phyloP scores from a whole-genome alignment of 2,888 invertebrate species.

The Pegoplata infirma region DNA sequence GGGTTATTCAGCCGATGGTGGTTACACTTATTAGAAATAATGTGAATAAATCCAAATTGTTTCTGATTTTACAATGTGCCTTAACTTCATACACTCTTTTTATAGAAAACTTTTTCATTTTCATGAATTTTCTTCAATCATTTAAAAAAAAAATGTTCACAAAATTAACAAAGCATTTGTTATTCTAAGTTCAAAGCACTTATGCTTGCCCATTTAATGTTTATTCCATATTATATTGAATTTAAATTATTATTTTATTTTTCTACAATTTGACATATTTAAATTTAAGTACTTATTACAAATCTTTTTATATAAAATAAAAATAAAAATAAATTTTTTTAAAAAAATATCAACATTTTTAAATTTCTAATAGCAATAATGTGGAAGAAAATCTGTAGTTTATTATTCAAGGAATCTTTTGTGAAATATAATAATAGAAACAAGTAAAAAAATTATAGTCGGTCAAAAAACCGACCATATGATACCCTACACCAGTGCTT shows the following conservation, averaged over 20 bases:
- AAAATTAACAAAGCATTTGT: no score
- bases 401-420: no score
- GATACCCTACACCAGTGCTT: no score
- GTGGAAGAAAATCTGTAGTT: no score
- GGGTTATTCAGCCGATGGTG: constrained; percentile 87
- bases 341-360: no score
- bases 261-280: constrained; percentile 17
- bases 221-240: constrained; percentile 41
- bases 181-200: background rate
- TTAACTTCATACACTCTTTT: constrained; percentile 45
- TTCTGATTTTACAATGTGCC: constrained; percentile 50
- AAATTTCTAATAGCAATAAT: no score
- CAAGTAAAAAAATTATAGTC: no score
- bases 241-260: constrained; percentile 47
- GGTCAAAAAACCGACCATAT: no score
- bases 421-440: no score
- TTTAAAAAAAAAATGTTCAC: no score
- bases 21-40: constrained; percentile 82
- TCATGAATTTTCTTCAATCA: background rate
- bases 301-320: constrained; percentile 43
- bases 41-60: constrained; percentile 23
- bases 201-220: constrained; percentile 2
- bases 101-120: background rate
- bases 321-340: constrained; percentile 32
- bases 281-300: constrained; percentile 33